Conservation (phyloP, 2,797 vertebrate species). For the Lycodopsis pacificus region DNA sequence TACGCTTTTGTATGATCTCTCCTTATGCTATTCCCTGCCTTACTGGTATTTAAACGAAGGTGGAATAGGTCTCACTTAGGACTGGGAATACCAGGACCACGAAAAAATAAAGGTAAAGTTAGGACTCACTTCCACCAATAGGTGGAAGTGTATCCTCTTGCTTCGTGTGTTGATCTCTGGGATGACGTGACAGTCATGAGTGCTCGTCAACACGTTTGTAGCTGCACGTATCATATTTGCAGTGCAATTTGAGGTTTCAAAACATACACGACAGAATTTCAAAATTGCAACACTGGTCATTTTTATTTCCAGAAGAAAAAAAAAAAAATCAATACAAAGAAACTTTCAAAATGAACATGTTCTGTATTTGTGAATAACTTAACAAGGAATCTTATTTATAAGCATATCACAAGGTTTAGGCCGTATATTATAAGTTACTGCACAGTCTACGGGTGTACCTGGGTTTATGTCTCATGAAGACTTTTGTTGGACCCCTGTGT, state of each 20-base stretch:
- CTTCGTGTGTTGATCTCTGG: slow-evolving; percentile 24
- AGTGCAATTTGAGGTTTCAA: neutral
- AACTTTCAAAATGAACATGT: slow-evolving; percentile 2
- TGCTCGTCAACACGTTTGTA: neutral
- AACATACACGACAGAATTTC: neutral
- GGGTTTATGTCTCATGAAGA: neutral
- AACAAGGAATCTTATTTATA: slow-evolving; percentile 33
- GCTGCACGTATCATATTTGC: slow-evolving; percentile 42
- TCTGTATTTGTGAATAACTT: slow-evolving; percentile 30
- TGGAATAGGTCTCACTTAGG: neutral
- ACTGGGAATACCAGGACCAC: too few species aligned
- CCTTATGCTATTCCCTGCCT: fast-evolving
- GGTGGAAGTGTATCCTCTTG: slow-evolving; percentile 1
- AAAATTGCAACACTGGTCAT: neutral
- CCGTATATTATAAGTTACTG: neutral
- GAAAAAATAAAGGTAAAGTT: too few species aligned
- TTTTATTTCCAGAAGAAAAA: slow-evolving; percentile 44
- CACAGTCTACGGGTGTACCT: neutral
- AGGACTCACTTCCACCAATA: neutral
- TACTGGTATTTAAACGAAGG: neutral
- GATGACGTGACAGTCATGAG: slow-evolving; percentile 8
- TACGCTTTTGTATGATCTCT: neutral
- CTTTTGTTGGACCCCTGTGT: slow-evolving; percentile 13
- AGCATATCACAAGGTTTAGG: neutral
- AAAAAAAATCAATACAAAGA: neutral